Evolutionary conservation across 2,113 vertebrate species (phyloP).

Genomic region (Lamprologus ornatipinnis): DNA sequence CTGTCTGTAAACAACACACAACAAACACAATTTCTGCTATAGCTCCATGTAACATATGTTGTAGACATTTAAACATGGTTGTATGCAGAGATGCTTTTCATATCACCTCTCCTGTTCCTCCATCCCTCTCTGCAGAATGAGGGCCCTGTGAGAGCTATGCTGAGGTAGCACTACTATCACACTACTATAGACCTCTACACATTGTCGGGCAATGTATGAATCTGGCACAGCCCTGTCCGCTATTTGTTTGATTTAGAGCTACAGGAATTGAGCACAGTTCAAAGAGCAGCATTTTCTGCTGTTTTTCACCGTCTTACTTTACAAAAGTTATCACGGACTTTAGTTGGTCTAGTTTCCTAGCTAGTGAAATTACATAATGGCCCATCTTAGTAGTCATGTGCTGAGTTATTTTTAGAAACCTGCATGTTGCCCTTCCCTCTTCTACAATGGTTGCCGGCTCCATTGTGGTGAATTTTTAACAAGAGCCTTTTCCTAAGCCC

Average conservation of each 20-base stretch:
- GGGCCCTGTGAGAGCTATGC: conserved; percentile 18
- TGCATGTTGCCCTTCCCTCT: conserved; percentile 60
- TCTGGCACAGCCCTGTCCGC: background rate
- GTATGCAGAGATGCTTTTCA: background rate
- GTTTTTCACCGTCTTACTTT: background rate
- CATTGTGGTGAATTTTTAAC: conserved; percentile 71
- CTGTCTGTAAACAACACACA: background rate
- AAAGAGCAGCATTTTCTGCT: background rate
- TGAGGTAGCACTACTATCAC: conserved; percentile 42
- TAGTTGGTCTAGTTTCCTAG: conserved; percentile 42
- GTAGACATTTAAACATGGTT: background rate
- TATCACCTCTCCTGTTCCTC: background rate
- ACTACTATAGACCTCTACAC: conserved; percentile 4
- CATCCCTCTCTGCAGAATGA: background rate
- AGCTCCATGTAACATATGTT: background rate
- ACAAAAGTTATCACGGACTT: background rate
- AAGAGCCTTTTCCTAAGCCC: conserved; percentile 70
- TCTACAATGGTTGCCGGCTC: conserved; percentile 58
- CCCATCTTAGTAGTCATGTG: conserved; percentile 47
- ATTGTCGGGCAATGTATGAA: background rate
- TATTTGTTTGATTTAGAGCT: background rate
- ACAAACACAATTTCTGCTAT: background rate
- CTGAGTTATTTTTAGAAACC: conserved; percentile 63
- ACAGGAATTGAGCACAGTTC: background rate
- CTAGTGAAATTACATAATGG: conserved; percentile 57